phyloP scores from a whole-genome alignment of 2,797 vertebrate species.

The Fundulus diaphanus region DNA sequence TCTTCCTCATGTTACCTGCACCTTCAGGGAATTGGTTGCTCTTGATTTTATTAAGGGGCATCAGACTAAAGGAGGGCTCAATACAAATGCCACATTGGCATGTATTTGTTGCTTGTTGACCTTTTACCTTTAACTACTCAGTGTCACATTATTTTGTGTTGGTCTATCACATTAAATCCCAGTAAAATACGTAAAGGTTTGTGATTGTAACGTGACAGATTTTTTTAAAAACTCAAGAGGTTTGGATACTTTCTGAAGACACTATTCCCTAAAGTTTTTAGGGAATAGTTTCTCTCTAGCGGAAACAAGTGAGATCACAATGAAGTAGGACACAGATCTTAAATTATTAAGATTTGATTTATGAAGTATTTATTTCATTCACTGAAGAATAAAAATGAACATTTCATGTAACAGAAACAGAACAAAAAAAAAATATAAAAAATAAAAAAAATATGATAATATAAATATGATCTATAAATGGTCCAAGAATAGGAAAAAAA shows the following conservation, averaged over 20 bases:
- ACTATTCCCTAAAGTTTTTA: conserved; percentile 12
- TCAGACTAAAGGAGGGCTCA: background rate
- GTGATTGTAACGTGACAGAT: background rate
- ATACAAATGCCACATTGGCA: background rate
- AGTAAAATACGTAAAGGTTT: background rate
- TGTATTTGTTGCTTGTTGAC: too few species aligned
- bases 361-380: too few species aligned
- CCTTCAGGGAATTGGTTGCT: background rate
- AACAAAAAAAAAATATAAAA: too few species aligned
- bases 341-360: too few species aligned
- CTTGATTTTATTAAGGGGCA: background rate
- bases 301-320: conserved; percentile 40
- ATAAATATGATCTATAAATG: too few species aligned
- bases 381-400: too few species aligned
- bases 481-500: too few species aligned
- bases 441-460: too few species aligned
- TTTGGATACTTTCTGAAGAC: background rate
- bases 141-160: background rate
- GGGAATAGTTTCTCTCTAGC: conserved; percentile 5
- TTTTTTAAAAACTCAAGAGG: background rate
- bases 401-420: too few species aligned
- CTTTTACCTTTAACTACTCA: too few species aligned
- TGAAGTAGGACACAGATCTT: conserved; percentile 28
- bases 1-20: background rate
- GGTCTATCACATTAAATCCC: background rate